Percentiles rank a stretch among this genome's conserved stretches.
Evolutionary conservation across 1,140 invertebrate genomes (phyloP).

Genomic region (Druon quercuslanigerum): DNA sequence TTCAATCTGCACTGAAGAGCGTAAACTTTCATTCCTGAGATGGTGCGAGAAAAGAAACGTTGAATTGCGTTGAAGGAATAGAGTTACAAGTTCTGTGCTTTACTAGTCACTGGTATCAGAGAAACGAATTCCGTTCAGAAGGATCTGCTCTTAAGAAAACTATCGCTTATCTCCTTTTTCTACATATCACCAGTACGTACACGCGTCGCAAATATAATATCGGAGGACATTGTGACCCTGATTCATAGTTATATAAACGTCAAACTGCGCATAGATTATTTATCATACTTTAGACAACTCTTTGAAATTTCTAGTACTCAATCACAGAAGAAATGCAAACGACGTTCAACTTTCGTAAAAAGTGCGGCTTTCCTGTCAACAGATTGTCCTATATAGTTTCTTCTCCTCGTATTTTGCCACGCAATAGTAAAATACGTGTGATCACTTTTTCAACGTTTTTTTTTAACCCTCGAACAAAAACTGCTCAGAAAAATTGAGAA

Average conservation of each 20-base stretch:
- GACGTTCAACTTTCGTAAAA: slow-evolving; percentile 35
- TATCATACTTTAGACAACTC: slow-evolving; percentile 15
- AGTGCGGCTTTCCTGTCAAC: slow-evolving; percentile 43
- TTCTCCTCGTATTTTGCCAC: background rate
- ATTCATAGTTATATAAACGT: slow-evolving; percentile 19
- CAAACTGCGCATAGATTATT: slow-evolving; percentile 8
- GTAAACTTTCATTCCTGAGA: slow-evolving; percentile 43
- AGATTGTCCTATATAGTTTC: slow-evolving; percentile 48
- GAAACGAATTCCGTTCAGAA: background rate
- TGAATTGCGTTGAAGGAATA: slow-evolving; percentile 8
- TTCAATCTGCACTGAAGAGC: slow-evolving; percentile 38
- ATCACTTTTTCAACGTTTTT: slow-evolving; percentile 25
- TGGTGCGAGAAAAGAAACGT: slow-evolving; percentile 22
- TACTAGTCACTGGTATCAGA: slow-evolving; percentile 22
- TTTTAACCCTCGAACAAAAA: slow-evolving; percentile 21
- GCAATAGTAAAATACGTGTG: background rate
- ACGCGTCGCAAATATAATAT: slow-evolving; percentile 24
- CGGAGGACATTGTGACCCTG: slow-evolving; percentile 27
- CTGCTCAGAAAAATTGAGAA: background rate
- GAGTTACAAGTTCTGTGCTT: slow-evolving; percentile 12
- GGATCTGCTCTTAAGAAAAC: background rate
- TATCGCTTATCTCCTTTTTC: background rate
- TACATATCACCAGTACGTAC: slow-evolving; percentile 21
- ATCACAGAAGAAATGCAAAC: slow-evolving; percentile 19
- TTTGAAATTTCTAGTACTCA: slow-evolving; percentile 20